Base-by-base conservation (phyloP, 2,888 invertebrate species). In the Pristionchus fissidentatus region DNA sequence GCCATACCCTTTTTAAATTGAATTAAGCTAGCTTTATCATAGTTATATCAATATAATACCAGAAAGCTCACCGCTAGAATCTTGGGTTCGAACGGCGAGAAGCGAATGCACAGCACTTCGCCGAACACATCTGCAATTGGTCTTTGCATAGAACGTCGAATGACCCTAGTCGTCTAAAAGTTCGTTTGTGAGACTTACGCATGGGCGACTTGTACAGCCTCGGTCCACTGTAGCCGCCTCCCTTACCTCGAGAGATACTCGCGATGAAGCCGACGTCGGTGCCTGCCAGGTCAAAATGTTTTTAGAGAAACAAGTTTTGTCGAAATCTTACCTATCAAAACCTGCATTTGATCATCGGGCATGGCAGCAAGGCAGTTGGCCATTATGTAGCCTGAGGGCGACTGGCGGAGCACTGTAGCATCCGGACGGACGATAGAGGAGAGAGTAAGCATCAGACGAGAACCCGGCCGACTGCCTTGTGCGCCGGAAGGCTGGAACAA, bases 401-500 rank as follows among this genome's bases (percentile, higher is more conserved):
- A 82, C 43, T 80, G 80, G 3, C 80, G 7, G 7, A 84, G n/a
- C 1, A 85, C 29, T 8, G 83, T 55, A 1, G 85, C 41, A 46
- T 85, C 85, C 7, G 85, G 85, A 19, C 83, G 83, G 1, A 85
- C 81, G n/a, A 85, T 79, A 5, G 85, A 84, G 2, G 84, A 46
- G 8, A 85, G 52, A 3, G 80, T 15, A 19, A 85, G 81, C 19
- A 83, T n/a, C 7, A 85, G 43, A 19, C 81, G 79, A 1, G 84
- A 84, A 32, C 75, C 73, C 3, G 83, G 83, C 1, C 73, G 75
- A n/a, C 55, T 29, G 13, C 85, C 85, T 5, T 81, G 26, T 1
- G 83, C 46, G 26, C 46, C 49, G 4, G 80, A 13, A 1, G 57
- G 80, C 80, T 80, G 60, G 0, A 80, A 43, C n/a, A n/a, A n/a